Evolutionary conservation across 2,888 invertebrate species (phyloP), one percentile per base, ranked within the genome.

Genomic region (Panzeria rudis): DNA sequence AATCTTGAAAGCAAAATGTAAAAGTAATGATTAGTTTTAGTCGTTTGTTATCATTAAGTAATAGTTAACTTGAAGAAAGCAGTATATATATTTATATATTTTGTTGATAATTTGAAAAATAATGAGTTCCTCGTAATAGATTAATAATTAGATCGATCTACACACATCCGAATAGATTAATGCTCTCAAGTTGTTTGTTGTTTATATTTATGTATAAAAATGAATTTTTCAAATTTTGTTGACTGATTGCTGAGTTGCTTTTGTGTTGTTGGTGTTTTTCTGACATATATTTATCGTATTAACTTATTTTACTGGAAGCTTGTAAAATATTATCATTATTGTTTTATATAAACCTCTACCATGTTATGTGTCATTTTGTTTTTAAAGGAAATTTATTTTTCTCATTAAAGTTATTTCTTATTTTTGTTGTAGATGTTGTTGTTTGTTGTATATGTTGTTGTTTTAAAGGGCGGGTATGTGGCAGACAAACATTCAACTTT

Each of bases 391-490:
- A 41, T 62, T 69, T 44, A 29, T 71, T 75, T 76, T 69, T 73
- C 62, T 76, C 38, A 77, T 78, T 85, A 78, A 44, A 73, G 59
- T 83, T 79, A 44, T 59, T 75, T 75, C 64, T 72, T 78, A 50
- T 64, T 62, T 69, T 69, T 83, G 75, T 72, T 84, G 29, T 79
- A 83, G 69, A 81, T 89, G 86, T 86, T 87, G 86, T 87, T 87
- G 87, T 88, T 90, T 69, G 69, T 82, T 82, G 69, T 76, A 71
- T 71, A 75, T 75, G 85, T 78, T 84, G 77, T 78, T 84, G 79
- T 85, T 89, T 90, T 91, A 89, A 91, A 92, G 92, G 92, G 92
- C 92, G 92, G 92, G 92, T 92, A 91, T 91, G 91, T 92, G 92
- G 91, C 92, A 92, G 92, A 91, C 91, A 91, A 92, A 91, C 90